Evolutionary conservation across 2,888 invertebrate genomes (phyloP).

Genomic region (Eugnorisma glareosa): DNA sequence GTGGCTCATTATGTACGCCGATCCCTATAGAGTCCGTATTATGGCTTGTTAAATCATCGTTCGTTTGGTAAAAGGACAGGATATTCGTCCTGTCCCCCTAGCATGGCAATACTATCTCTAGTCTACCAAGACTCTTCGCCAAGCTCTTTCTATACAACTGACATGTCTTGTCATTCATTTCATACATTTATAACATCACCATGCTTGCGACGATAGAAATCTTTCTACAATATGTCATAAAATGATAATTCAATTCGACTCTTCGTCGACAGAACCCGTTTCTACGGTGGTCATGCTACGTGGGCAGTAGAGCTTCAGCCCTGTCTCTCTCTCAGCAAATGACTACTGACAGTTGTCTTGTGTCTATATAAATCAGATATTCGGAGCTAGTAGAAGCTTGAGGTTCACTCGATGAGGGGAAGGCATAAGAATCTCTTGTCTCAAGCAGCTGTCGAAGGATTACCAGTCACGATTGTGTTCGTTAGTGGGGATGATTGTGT

Average conservation of each 20-base stretch:
- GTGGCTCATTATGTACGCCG: background rate
- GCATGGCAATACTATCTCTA: too few species aligned
- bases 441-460: background rate
- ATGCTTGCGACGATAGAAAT: too few species aligned
- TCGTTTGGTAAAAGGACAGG: background rate
- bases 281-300: too few species aligned
- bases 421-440: background rate
- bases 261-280: too few species aligned
- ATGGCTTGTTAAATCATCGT: background rate
- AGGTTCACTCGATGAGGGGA: too few species aligned
- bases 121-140: too few species aligned
- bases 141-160: too few species aligned
- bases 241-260: too few species aligned
- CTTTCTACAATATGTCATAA: too few species aligned
- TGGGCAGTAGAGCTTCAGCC: slow-evolving; percentile 1
- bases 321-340: background rate
- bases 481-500: background rate
- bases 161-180: too few species aligned
- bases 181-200: too few species aligned
- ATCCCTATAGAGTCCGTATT: background rate
- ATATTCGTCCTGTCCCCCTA: background rate
- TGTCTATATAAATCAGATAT: background rate
- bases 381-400: background rate
- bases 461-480: background rate
- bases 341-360: background rate